These are phyloP conservation scores for Tetramorium alpestre DNA, from an alignment of 1,140 invertebrate species.

Conservation along the genomic window DNA sequence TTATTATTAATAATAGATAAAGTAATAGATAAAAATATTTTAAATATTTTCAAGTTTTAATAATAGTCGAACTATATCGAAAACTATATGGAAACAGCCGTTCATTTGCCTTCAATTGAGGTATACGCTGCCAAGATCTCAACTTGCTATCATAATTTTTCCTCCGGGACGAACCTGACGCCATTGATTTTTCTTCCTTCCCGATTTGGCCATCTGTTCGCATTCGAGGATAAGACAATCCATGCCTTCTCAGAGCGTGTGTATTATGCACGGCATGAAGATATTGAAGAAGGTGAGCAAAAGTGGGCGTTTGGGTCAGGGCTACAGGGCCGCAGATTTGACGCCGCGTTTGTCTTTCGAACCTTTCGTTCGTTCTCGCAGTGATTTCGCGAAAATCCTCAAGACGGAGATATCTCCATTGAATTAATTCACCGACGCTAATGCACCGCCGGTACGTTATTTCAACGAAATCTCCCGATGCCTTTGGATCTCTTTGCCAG, in stretches of 20 bases:
- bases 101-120: background rate
- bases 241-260: background rate
- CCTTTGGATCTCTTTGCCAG: background rate
- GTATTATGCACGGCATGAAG: background rate
- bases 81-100: background rate
- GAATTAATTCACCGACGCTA: background rate
- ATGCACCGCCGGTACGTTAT: background rate
- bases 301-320: slow-evolving; percentile 64
- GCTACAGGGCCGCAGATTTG: slow-evolving; percentile 60
- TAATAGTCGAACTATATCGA: background rate
- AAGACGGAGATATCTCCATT: background rate
- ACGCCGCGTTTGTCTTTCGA: background rate
- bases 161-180: background rate
- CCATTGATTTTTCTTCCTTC: background rate
- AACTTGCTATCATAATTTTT: background rate
- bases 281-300: slow-evolving; percentile 42
- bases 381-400: background rate
- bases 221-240: slow-evolving; percentile 6
- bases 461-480: background rate
- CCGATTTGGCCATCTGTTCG: background rate
- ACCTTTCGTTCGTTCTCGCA: background rate
- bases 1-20: background rate
- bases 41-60: background rate
- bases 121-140: background rate
- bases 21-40: background rate